Conservation (phyloP, 2,888 invertebrate species). For the Nomada ruficornis region DNA sequence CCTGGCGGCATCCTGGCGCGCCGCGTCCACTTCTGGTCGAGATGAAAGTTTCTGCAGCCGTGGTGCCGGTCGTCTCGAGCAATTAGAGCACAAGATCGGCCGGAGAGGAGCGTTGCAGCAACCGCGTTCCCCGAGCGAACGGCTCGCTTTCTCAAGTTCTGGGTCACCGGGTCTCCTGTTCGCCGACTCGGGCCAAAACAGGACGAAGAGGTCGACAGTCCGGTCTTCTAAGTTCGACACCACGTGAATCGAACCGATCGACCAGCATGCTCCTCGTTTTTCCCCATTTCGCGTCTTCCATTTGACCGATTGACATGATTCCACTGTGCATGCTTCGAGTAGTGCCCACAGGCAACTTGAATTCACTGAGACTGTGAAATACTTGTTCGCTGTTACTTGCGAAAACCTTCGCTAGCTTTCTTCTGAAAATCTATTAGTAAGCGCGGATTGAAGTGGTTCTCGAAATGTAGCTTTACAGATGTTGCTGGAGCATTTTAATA, state of each 20-base stretch:
- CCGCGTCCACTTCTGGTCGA: slow-evolving; percentile 30
- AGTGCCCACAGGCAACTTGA: too few relatives aligned
- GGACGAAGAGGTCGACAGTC: slow-evolving; percentile 66
- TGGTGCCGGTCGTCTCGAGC: slow-evolving; percentile 71
- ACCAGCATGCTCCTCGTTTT: slow-evolving; percentile 5
- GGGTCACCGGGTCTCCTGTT: slow-evolving; percentile 76
- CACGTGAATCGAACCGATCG: slow-evolving; percentile 4
- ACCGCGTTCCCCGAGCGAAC: slow-evolving; percentile 33
- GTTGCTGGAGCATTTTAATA: too few relatives aligned
- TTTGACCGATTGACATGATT: slow-evolving; percentile 52
- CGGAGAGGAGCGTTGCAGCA: slow-evolving; percentile 50
- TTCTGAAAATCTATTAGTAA: too few relatives aligned
- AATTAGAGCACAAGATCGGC: slow-evolving; percentile 78
- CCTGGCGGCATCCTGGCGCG: slow-evolving; percentile 15
- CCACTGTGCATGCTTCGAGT: not conserved
- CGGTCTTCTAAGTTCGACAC: slow-evolving; percentile 46
- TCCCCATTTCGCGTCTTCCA: slow-evolving; percentile 5
- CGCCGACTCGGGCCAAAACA: slow-evolving; percentile 53
- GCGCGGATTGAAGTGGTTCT: too few relatives aligned
- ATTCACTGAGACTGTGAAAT: not conserved
- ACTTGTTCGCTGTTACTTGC: too few relatives aligned
- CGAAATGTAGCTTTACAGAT: too few relatives aligned
- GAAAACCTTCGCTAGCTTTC: too few relatives aligned
- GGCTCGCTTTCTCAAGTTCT: slow-evolving; percentile 80
- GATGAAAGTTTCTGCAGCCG: slow-evolving; percentile 47